Percentiles rank a stretch among this genome's conserved stretches.
These are phyloP conservation scores for Sipunculus nudus DNA, from an alignment of 2,888 invertebrate genomes.

Conservation along the genomic window DNA sequence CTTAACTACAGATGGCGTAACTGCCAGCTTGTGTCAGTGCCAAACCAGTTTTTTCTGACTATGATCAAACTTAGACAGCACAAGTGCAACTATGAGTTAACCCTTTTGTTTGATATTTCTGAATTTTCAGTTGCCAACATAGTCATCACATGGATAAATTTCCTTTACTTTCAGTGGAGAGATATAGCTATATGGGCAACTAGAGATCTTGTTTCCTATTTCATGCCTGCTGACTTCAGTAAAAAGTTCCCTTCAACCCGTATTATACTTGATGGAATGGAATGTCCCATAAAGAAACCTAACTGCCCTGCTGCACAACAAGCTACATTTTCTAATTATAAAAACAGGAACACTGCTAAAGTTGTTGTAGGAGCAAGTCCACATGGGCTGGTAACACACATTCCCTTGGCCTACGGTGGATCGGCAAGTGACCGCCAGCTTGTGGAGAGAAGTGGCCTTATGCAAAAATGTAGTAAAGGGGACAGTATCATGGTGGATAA, in stretches of 20 bases:
- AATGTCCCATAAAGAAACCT: no score
- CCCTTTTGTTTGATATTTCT: not conserved
- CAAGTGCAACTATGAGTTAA: not conserved
- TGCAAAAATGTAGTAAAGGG: not conserved
- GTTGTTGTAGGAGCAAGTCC: not conserved
- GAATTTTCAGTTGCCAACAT: not conserved
- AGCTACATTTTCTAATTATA: no score
- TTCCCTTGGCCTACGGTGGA: constrained; percentile 3
- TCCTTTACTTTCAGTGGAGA: not conserved
- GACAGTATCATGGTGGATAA: not conserved
- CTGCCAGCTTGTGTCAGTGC: no score
- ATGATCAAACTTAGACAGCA: not conserved
- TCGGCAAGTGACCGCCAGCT: constrained; percentile 3
- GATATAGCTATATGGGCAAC: constrained; percentile 4
- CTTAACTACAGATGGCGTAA: no score
- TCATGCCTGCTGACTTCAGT: not conserved
- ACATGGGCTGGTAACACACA: not conserved
- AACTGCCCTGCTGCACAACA: no score
- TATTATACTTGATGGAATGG: no score
- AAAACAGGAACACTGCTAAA: no score
- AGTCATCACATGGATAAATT: not conserved
- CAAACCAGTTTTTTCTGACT: constrained; percentile 8
- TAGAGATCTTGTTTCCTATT: not conserved
- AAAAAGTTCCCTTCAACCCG: no score
- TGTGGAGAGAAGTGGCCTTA: constrained; percentile 5